Base-by-base conservation (phyloP, 1,140 invertebrate genomes). In the Centruroides sculpturatus region DNA sequence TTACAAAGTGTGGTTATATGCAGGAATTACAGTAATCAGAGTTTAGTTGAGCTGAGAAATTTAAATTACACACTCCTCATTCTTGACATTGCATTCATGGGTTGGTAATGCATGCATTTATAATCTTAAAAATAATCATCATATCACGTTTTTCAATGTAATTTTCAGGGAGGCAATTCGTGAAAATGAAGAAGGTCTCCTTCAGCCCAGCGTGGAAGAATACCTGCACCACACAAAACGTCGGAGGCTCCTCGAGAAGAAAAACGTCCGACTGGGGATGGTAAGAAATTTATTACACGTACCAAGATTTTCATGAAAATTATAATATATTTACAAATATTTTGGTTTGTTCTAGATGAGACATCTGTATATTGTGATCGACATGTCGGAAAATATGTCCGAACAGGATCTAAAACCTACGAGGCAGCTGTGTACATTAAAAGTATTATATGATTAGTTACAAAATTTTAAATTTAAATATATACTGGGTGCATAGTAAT, bases 371-470 rank as follows among this genome's bases (percentile, higher is more conserved):
- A 72, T 99, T 10, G 82, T 98, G 36, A 72, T 99, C 3, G 95
- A 99, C 76, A 85, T 87, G 71, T 98, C 95, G 0, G 84, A 89
- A 69, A 82, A 89, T 35, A 98, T 99, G 94, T 80, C 80, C 34
- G 86, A 87, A 69, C 91, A 93, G 70, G 94, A 98, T 78, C 77
- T 98, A 12, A 96, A 95, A 75, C 95, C 95, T 35, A 93, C 88
- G n/a, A 76, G 94, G 65, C 83, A 96, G 64, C 68, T 89, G 2
- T 92, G 91, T 69, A 85, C 89, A 12, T 70, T 92, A 5, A 96
- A 95, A 63, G 59, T 70, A 55, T 55, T 51, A 64, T 8, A 41
- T 6, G 8, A 41, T 41, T 41, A 41, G 41, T 41, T 23, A 23
- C 23, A 23, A 41, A 41, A 41, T 6, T 41, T 41, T 1, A 41